Base-by-base conservation (phyloP, 2,113 vertebrate genomes). In the Otocyon megalotis region DNA sequence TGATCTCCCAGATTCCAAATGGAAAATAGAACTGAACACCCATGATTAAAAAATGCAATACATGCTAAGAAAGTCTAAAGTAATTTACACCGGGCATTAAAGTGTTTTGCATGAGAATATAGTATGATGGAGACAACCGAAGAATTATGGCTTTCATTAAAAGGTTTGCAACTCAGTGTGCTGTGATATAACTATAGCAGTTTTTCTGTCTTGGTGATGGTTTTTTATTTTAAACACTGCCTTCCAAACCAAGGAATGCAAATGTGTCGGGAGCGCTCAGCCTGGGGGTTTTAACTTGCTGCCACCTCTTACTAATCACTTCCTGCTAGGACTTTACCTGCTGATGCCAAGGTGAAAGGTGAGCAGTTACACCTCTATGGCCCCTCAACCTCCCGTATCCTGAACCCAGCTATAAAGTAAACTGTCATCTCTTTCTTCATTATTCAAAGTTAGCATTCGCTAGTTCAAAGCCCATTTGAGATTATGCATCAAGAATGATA, bases 111-210 rank as follows among this genome's bases (percentile, higher is more conserved):
- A 98, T 99, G 98, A 98, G 98, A 99, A 98, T 99, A 98, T 98
- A 98, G 98, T 98, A 98, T 98, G 98, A 98, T 98, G 96, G 95
- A 98, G 98, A 98, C 98, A 98, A 97, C 89, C 80, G 92, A 98
- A 98, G 98, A 99, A 98, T 99, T 99, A 99, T 98, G 97, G 98
- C 98, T 99, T 99, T 99, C 98, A 99, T 99, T 99, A 99, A 99
- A 98, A 98, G 98, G 98, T 98, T 98, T 98, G 98, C 98, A 98
- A 98, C 98, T 98, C 98, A 96, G 97, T 98, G 98, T 98, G 98
- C 98, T 97, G 90, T 98, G 98, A 98, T 98, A 98, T 98, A 99
- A 98, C 98, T 97, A 97, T 90, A 97, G 98, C 98, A 98, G 98
- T 99, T 99, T 99, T 99, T 98, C 98, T 99, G 98, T 98, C 98